A percentile compares a stretch with the other conserved stretches of the same genome.
Conservation (phyloP, 2,113 vertebrate genomes). For the Felis chaus region DNA sequence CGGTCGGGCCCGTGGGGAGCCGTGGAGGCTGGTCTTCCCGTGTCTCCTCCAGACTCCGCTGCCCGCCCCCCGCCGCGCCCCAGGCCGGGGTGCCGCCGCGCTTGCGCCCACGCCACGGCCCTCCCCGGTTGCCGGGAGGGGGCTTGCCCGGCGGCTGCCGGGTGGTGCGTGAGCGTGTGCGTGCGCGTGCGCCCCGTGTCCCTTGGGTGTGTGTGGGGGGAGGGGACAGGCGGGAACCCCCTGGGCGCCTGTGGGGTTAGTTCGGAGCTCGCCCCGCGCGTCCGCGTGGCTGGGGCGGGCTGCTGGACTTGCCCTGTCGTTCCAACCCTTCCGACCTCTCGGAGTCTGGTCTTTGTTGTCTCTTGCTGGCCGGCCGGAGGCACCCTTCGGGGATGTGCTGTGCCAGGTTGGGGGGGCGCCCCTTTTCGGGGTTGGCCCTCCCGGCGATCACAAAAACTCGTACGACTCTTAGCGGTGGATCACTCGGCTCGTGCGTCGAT, state of each 20-base stretch:
- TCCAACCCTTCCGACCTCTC: fast-evolving
- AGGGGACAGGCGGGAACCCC: background rate
- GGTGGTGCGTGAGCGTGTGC: background rate
- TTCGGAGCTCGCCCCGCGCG: fast-evolving
- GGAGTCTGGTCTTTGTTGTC: background rate
- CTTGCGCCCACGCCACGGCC: background rate
- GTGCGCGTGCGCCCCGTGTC: too few species aligned
- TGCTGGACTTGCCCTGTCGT: background rate
- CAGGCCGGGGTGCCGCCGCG: too few species aligned
- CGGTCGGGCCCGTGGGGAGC: too few species aligned
- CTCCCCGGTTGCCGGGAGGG: background rate
- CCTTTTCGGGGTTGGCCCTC: too few species aligned
- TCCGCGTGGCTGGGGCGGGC: background rate
- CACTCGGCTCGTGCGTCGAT: conserved; percentile 78
- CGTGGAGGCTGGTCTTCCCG: too few species aligned
- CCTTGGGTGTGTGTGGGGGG: background rate
- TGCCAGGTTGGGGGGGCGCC: background rate
- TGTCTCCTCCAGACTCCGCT: background rate
- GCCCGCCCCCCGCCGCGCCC: too few species aligned
- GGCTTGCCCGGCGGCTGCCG: background rate
- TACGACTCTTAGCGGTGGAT: conserved; percentile 69
- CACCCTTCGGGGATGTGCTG: background rate
- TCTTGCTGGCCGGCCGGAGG: background rate
- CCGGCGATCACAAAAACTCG: too few species aligned
- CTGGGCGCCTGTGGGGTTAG: background rate